Evolutionary conservation across 2,113 vertebrate species (phyloP), one percentile per base, ranked within the genome.

Genomic region (Hemiprocne comata): DNA sequence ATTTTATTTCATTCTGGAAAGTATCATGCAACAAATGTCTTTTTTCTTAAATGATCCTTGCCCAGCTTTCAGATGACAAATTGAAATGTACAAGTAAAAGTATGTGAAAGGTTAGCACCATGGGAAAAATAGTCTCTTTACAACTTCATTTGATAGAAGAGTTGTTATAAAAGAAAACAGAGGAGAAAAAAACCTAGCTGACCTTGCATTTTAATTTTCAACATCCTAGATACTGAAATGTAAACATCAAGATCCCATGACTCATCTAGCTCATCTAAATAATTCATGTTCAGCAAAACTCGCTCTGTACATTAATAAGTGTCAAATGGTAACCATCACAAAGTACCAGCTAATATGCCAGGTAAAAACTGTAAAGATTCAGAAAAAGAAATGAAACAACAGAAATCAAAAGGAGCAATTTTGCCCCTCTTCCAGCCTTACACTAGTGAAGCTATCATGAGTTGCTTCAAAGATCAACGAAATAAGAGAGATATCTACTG

Each of bases 1-100:
- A 77, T 93, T 94, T 96, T 95, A 96, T 94, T 96, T 73, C 13
- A 76, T 70, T 91, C 78, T 76, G 69, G 65, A 87, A 91, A 87
- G 48, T 40, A 76, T 71, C 93, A 94, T 90, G 91, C 87, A 89
- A 55, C 60, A 93, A 61, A 17, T 87, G 6, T 53, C 14, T 8
- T 7, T 34, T 48, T 57, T 31, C 46, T 54, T 50, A 8, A 71
- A 73, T n/a, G 29, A 83, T 55, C 29, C 18, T 91, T 90, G 65
- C 57, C 34, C 28, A 76, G 51, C 21, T 74, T 88, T 64, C 78
- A 66, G 89, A 31, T 40, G 46, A 91, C 81, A 84, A n/a, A 90
- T 51, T 33, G 54, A 90, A 88, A 88, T 48, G 60, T 83, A 96
- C 85, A 75, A 62, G 40, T 73, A 46, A 77, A 85, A 91, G 48